Evolutionary conservation across 2,113 vertebrate species (phyloP).

Genomic region (Dryoscopus gambensis): DNA sequence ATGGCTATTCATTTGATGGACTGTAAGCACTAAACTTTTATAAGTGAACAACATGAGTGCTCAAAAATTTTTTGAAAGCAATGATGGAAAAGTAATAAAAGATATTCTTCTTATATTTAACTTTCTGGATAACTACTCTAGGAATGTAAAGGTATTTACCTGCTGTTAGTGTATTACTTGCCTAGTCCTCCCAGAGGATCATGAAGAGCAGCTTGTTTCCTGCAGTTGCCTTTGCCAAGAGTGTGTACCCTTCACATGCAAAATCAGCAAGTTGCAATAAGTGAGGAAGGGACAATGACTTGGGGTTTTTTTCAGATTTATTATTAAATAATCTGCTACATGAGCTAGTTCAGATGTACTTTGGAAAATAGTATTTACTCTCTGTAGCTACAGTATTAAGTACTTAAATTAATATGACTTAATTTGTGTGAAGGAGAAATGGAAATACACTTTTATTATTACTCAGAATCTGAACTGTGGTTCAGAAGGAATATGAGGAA

Average conservation of each 20-base stretch:
- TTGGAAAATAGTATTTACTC: neutral
- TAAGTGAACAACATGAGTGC: neutral
- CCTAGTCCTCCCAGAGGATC: neutral
- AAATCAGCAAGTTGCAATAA: neutral
- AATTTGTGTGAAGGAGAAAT: neutral
- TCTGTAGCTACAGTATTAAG: neutral
- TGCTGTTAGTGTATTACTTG: neutral
- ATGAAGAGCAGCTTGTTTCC: neutral
- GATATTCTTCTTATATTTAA: neutral
- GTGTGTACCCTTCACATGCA: neutral
- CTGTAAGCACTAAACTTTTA: neutral
- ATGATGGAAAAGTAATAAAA: neutral
- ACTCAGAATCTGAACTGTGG: slow-evolving; percentile 12
- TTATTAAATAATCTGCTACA: neutral
- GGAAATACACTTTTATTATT: slow-evolving; percentile 30
- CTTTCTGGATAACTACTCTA: neutral
- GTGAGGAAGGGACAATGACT: neutral
- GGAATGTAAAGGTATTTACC: neutral
- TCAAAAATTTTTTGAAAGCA: neutral
- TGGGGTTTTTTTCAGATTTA: neutral
- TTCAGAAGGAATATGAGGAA: slow-evolving; percentile 61
- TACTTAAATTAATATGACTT: neutral
- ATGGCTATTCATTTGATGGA: neutral
- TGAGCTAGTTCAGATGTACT: neutral
- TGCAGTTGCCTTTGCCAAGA: neutral